Base-by-base conservation (phyloP, 2,797 vertebrate species). In the Alcedo atthis region DNA sequence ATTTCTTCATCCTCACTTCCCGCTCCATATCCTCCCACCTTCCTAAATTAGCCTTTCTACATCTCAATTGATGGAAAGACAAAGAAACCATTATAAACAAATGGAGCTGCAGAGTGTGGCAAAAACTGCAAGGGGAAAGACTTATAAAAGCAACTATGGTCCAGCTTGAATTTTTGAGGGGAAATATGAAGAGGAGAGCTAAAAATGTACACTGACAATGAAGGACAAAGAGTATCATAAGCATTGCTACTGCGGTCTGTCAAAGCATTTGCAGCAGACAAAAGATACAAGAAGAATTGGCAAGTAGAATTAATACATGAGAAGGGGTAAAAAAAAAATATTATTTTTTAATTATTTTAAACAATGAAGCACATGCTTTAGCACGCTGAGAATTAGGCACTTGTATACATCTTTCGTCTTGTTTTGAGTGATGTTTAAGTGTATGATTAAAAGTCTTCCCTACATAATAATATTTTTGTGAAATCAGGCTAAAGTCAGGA, bases 11-110 rank as follows among this genome's bases (percentile, higher is more conserved):
- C 81, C 71, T 91, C 91, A 93, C 95, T 94, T 91, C 91, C 92
- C 94, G 92, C 91, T 95, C 90, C 71, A 76, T 94, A 91, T 95
- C 96, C 95, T 96, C 92, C 94, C 94, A 95, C 95, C 85, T 96
- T 94, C 88, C 92, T 94, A 96, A 96, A 96, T 96, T 94, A 93
- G 79, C 81, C 83, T 94, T 94, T 96, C 91, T 95, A 94, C 92
- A 85, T 96, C 93, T 97, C 95, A 93, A 87, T 92, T 94, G 92
- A 95, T 73, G 82, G 74, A 91, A 96, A 95, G 92, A 95, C 92
- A 94, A 92, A 57, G 77, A 90, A 89, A 96, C 92, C 91, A 93
- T 85, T 87, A 85, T 92, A 57, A 89, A 79, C 82, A 78, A 94
- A 83, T 15, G 67, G 64, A 45, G 9, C 62, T 78, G 85, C 63